Evolutionary conservation across 2,888 invertebrate species (phyloP).

Genomic region (Diplolepis rosae): DNA sequence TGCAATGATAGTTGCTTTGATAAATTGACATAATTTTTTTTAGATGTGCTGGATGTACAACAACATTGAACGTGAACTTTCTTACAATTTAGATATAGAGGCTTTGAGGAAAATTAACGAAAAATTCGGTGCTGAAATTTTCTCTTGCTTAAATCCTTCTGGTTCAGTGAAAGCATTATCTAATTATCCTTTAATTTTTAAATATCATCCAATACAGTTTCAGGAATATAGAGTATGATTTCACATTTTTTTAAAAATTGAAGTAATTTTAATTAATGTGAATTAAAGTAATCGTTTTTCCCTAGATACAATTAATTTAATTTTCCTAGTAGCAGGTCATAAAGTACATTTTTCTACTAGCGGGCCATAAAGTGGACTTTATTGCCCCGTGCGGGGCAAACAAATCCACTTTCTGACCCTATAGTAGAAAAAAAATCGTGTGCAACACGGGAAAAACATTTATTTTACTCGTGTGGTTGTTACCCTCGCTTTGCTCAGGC

Average conservation of each 20-base stretch:
- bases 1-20: not conserved
- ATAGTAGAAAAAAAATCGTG: no score
- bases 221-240: slow-evolving; percentile 44
- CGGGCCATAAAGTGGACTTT: no score
- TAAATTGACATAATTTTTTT: slow-evolving; percentile 33
- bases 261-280: slow-evolving; percentile 30
- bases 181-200: slow-evolving; percentile 66
- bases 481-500: no score
- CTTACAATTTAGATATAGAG: slow-evolving; percentile 59
- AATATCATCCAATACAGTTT: slow-evolving; percentile 70
- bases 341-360: no score
- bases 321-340: no score
- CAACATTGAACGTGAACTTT: slow-evolving; percentile 59
- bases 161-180: slow-evolving; percentile 60
- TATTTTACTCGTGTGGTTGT: no score
- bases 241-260: not conserved
- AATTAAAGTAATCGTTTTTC: no score
- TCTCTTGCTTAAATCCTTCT: slow-evolving; percentile 67
- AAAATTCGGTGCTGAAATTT: slow-evolving; percentile 61
- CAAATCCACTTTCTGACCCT: no score
- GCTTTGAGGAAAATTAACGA: slow-evolving; percentile 60
- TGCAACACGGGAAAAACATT: no score
- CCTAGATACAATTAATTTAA: no score
- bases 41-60: slow-evolving; percentile 73
- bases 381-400: no score